Evolutionary conservation across 2,888 invertebrate genomes (phyloP).

Genomic region (Desoria tigrina): DNA sequence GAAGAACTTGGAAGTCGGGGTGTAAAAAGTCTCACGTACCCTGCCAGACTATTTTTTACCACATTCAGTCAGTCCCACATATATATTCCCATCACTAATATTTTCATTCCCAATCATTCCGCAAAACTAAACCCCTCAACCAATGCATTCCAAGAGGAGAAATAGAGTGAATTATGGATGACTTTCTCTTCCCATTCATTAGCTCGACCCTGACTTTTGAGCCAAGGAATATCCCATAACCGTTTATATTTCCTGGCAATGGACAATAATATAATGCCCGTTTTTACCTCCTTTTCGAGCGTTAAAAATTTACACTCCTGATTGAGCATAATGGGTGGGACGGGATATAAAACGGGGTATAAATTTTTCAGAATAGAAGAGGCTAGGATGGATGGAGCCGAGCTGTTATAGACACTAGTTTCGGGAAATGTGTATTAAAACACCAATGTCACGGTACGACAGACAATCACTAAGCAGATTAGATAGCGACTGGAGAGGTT

Average conservation of each 20-base stretch:
- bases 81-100: constrained; percentile 8
- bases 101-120: constrained; percentile 15
- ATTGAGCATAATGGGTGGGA: no score
- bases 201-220: constrained; percentile 2
- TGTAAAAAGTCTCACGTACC: constrained; percentile 14
- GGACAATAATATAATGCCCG: constrained; percentile 16
- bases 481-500: no score
- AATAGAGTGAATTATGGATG: constrained; percentile 13
- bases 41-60: neutral
- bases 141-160: neutral
- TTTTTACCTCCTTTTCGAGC: no score
- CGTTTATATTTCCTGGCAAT: neutral
- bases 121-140: neutral
- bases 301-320: no score
- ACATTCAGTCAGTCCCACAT: neutral
- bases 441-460: no score
- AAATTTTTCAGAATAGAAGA: no score
- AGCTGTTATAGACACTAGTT: no score
- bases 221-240: constrained; percentile 7
- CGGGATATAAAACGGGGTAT: no score
- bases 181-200: constrained; percentile 10
- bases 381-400: no score
- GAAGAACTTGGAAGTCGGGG: neutral
- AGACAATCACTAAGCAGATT: no score
- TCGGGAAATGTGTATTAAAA: no score